Evolutionary conservation across 2,888 invertebrate species (phyloP).

Genomic region (Pristionchus arcanus): DNA sequence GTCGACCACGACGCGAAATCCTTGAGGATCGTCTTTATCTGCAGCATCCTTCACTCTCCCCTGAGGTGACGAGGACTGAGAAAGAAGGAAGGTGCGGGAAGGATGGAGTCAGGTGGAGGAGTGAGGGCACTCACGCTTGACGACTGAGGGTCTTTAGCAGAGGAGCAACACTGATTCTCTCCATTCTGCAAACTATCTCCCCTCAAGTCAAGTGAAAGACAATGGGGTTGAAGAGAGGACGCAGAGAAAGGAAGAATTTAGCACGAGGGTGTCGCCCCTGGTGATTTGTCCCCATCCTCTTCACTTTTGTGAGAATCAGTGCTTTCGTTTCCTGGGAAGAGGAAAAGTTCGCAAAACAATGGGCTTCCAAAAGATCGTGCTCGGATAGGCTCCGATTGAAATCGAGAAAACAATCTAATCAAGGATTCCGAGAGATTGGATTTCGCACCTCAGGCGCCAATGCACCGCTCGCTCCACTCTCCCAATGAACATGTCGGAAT

Average conservation of each 20-base stretch:
- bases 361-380: background rate
- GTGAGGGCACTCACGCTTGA: constrained; percentile 6
- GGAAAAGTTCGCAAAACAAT: background rate
- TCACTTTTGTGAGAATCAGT: background rate
- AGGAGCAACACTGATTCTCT: background rate
- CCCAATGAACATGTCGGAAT: background rate
- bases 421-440: background rate
- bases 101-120: background rate
- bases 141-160: background rate
- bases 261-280: background rate
- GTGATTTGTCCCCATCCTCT: background rate
- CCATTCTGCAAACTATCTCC: background rate
- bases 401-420: background rate
- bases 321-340: background rate
- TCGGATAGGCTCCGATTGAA: background rate
- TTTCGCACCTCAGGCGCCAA: background rate
- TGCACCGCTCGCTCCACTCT: background rate
- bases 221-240: background rate
- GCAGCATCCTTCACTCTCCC: constrained; percentile 6
- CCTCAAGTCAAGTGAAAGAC: background rate
- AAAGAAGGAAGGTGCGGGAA: background rate
- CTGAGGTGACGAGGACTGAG: background rate
- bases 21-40: background rate
- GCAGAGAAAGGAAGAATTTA: no score
- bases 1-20: constrained; percentile 51